phyloP scores from a whole-genome alignment of 2,113 vertebrate species.

The Triplophysa rosa region DNA sequence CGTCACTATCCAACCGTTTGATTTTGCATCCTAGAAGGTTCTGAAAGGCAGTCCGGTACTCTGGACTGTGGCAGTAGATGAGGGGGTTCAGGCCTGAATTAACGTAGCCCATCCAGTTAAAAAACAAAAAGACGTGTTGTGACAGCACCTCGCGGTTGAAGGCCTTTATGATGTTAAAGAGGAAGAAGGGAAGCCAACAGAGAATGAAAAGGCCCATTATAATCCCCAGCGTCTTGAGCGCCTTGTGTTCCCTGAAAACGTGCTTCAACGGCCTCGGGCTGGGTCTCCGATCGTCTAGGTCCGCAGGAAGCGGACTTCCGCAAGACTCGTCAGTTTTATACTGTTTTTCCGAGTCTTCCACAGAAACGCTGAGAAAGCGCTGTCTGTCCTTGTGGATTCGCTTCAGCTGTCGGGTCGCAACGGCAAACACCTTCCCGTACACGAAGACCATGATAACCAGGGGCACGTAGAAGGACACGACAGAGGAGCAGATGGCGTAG shows the following conservation, averaged over 20 bases:
- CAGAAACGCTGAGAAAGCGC: constrained; percentile 61
- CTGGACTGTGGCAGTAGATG: constrained; percentile 83
- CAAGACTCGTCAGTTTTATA: not conserved
- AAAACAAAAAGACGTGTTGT: constrained; percentile 68
- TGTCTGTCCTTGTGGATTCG: constrained; percentile 68
- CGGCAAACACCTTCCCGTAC: constrained; percentile 74
- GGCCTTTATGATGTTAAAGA: constrained; percentile 79
- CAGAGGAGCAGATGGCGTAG: constrained; percentile 80
- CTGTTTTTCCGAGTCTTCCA: constrained; percentile 16
- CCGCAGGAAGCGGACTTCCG: not conserved
- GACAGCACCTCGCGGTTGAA: constrained; percentile 44
- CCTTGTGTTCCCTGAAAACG: constrained; percentile 74
- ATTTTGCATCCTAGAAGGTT: constrained; percentile 66
- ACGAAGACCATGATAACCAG: constrained; percentile 80
- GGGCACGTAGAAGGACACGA: constrained; percentile 82
- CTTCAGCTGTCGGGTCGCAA: constrained; percentile 73
- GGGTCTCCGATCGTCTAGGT: not conserved
- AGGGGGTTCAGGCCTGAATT: constrained; percentile 85
- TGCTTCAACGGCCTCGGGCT: constrained; percentile 60
- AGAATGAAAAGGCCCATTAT: constrained; percentile 82
- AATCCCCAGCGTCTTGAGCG: constrained; percentile 80
- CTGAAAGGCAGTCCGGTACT: constrained; percentile 78
- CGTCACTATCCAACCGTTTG: constrained; percentile 56
- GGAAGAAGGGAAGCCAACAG: constrained; percentile 85
- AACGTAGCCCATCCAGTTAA: constrained; percentile 84